phyloP scores from a whole-genome alignment of 2,888 invertebrate species.

The Drosophila basisetae region DNA sequence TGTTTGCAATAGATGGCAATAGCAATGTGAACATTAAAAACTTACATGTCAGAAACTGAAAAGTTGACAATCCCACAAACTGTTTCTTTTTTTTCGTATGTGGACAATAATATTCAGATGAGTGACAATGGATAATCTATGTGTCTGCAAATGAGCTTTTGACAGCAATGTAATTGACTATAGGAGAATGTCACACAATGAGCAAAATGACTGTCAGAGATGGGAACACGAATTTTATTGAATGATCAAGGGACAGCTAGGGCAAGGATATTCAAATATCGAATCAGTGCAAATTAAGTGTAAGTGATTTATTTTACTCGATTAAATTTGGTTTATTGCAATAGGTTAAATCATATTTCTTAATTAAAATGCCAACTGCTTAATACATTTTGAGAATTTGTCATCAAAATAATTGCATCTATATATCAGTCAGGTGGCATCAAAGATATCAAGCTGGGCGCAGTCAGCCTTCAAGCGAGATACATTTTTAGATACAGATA shows the following conservation, averaged over 20 bases:
- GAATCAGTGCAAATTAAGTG: not conserved
- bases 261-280: not conserved
- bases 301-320: not conserved
- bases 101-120: constrained; percentile 5
- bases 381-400: constrained; percentile 45
- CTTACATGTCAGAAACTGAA: constrained; percentile 11
- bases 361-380: constrained; percentile 52
- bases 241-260: constrained; percentile 2
- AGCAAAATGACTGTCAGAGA: not conserved
- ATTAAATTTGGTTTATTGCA: constrained; percentile 16
- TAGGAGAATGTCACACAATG: not conserved
- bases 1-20: constrained; percentile 10
- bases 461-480: constrained; percentile 60
- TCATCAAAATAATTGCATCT: constrained; percentile 68
- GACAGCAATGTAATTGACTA: constrained; percentile 13
- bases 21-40: constrained; percentile 9
- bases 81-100: not conserved
- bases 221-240: not conserved
- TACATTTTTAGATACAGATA: constrained; percentile 55
- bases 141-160: constrained; percentile 1
- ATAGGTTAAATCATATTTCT: constrained; percentile 44
- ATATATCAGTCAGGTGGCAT: constrained; percentile 67
- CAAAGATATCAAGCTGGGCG: constrained; percentile 61
- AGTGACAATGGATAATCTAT: constrained; percentile 4
- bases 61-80: constrained; percentile 11